Percentiles rank a stretch among this genome's conserved stretches.
Conservation (phyloP, 2,113 vertebrate genomes). For the Phocoena sinus region DNA sequence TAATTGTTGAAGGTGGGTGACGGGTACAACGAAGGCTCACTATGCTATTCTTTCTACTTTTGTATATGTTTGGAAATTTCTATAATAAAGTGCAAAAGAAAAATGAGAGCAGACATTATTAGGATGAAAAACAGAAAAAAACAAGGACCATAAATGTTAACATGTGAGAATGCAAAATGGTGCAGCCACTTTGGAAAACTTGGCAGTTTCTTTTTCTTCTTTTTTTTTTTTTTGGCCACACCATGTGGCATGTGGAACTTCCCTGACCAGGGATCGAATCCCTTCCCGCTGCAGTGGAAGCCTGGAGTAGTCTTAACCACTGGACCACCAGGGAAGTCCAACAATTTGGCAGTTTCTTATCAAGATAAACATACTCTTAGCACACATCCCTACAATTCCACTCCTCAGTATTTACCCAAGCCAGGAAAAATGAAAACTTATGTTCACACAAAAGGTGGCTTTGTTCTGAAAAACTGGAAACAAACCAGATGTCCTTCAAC, state of each 20-base stretch:
- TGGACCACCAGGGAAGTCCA: neutral
- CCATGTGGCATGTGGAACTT: no score
- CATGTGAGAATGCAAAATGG: neutral
- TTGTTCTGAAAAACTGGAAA: neutral
- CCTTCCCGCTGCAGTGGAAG: no score
- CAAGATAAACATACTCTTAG: neutral
- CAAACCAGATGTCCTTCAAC: neutral
- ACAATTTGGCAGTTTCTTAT: neutral
- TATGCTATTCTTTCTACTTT: neutral
- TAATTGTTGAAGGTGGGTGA: neutral
- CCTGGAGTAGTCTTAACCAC: no score
- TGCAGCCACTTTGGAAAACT: neutral
- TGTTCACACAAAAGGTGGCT: neutral
- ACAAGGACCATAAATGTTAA: neutral
- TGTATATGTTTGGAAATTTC: neutral
- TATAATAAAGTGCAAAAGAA: conserved; percentile 15
- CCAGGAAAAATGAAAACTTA: neutral
- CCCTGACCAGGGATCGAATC: no score
- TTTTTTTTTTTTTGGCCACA: no score
- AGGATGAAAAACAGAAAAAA: neutral
- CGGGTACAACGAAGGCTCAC: neutral
- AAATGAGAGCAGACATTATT: neutral
- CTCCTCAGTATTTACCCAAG: neutral
- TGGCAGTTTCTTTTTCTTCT: no score
- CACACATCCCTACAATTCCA: neutral